phyloP scores from a whole-genome alignment of 2,113 vertebrate species.

The Mugil cephalus region DNA sequence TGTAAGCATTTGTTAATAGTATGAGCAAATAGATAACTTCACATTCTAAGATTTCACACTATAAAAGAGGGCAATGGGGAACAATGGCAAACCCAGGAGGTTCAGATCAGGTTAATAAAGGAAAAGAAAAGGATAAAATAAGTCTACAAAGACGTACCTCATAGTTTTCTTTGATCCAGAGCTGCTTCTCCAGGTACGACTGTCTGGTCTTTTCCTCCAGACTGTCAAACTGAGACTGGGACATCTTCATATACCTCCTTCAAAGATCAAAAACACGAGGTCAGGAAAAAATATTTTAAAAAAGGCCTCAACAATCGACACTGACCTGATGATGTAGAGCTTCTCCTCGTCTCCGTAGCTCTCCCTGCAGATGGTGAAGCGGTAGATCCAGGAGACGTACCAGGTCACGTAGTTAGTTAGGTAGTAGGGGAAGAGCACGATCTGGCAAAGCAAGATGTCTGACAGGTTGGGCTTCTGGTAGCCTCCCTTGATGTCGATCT shows the following conservation, averaged over 20 bases:
- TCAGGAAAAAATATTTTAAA: neutral
- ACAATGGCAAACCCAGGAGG: neutral
- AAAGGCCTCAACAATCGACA: neutral
- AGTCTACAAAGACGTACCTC: conserved; percentile 81
- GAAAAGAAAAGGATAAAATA: neutral
- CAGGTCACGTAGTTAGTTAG: conserved; percentile 88
- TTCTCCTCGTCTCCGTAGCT: conserved; percentile 94
- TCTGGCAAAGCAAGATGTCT: conserved; percentile 94
- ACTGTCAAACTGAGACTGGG: conserved; percentile 94
- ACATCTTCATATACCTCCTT: conserved; percentile 95
- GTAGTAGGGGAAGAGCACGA: conserved; percentile 91
- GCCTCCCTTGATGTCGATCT: conserved; percentile 98
- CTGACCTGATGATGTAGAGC: conserved; percentile 90
- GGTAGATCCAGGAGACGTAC: conserved; percentile 92
- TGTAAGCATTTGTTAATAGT: too few relatives aligned
- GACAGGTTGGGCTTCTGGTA: conserved; percentile 95
- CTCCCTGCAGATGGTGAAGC: conserved; percentile 90
- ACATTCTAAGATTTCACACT: too few relatives aligned
- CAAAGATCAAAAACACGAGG: neutral
- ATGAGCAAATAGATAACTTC: too few relatives aligned
- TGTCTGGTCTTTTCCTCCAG: conserved; percentile 89
- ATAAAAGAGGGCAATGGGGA: neutral
- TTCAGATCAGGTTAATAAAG: neutral
- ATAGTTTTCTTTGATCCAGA: conserved; percentile 95
- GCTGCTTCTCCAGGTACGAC: conserved; percentile 88